Evolutionary conservation across 2,888 invertebrate species (phyloP), one percentile per base, ranked within the genome.

Genomic region (Tenthredo livida): DNA sequence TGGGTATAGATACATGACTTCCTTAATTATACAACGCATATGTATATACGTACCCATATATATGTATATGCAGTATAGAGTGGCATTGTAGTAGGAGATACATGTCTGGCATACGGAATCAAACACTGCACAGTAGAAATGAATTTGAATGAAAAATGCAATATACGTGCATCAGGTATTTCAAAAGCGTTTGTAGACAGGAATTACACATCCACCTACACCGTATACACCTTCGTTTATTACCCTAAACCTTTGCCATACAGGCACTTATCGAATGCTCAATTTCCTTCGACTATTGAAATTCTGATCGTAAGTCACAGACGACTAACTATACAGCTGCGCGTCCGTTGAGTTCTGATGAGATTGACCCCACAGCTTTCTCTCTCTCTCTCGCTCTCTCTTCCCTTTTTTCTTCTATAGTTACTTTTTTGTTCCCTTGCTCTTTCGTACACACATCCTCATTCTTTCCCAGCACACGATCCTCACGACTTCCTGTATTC

Each of bases 381-480:
- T 21, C 9, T 43, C 73, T 73, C 72, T n/a, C 40, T n/a, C 21
- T 72, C n/a, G 40, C 17, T 72, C 72, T 17, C 12, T 21, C 9
- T 37, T 54, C 4, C 2, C 9, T 77, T 33, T 54, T 33, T 54
- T n/a, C 29, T 54, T 33, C 54, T 6, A 9, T n/a, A 58, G 21
- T 17, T 47, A 10, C 43, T 29, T 29, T 47, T 75, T 75, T 40
- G 15, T 70, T 9, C 75, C 47, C 47, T 33, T n/a, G 54, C 58
- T 61, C 61, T 33, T 77, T 77, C 61, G 80, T 61, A 17, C 37
- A 54, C 33, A 77, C 21, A 80, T 80, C 80, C 80, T 80, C 80
- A 80, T 80, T 80, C 80, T 80, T 80, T 80, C 80, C 61, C 80
- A 80, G 80, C 25, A 40, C 80, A 80, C 80, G 80, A 80, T 80